Conservation (phyloP, 2,888 invertebrate species). For the Cheilosia impressa region DNA sequence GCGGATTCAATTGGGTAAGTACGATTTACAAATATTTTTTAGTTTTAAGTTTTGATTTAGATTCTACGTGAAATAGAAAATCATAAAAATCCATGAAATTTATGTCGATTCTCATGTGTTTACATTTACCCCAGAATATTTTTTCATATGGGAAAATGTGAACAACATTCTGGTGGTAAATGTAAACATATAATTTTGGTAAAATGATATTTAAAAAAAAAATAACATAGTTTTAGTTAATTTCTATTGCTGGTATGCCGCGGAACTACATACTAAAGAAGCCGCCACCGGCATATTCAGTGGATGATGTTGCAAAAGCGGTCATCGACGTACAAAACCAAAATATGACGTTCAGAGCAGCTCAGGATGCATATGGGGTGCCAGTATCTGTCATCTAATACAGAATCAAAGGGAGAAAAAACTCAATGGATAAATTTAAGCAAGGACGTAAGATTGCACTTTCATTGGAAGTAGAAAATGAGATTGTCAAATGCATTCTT, state of each 20-base stretch:
- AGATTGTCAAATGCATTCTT: conserved; percentile 14
- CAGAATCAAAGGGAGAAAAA: conserved; percentile 21
- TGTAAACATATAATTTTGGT: no score
- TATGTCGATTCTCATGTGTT: no score
- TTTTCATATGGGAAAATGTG: no score
- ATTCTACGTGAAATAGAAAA: conserved; percentile 29
- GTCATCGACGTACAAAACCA: conserved; percentile 16
- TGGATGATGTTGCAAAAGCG: background rate
- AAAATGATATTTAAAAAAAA: no score
- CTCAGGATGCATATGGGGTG: conserved; percentile 19
- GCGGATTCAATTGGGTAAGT: conserved; percentile 14
- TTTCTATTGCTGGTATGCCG: no score
- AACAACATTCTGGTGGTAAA: no score
- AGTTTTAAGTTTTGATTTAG: conserved; percentile 20
- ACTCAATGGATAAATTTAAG: conserved; percentile 19
- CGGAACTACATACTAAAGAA: no score
- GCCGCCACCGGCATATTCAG: no score
- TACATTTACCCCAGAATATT: no score
- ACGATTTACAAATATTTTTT: conserved; percentile 31
- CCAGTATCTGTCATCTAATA: conserved; percentile 22
- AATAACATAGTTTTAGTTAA: no score
- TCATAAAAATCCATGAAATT: background rate
- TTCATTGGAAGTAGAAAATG: conserved; percentile 27
- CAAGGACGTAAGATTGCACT: conserved; percentile 21
- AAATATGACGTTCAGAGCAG: conserved; percentile 29